A percentile compares a stretch with the other conserved stretches of the same genome.
These are phyloP conservation scores for Agriotes lineatus DNA, from an alignment of 2,888 invertebrate species.

Conservation along the genomic window DNA sequence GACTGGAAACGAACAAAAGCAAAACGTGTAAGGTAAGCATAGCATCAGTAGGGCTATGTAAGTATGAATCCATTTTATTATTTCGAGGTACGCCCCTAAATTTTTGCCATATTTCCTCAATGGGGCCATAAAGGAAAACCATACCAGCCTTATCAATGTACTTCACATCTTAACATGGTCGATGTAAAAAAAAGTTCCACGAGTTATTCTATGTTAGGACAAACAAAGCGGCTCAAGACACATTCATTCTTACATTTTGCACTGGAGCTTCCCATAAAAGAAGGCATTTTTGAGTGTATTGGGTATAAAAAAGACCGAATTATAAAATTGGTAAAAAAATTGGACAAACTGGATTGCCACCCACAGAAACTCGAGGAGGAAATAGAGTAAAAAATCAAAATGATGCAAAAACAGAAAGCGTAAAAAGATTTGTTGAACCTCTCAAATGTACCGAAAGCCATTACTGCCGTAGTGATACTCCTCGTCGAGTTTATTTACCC, in stretches of 20 bases:
- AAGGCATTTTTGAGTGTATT: too few relatives aligned
- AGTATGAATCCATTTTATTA: not conserved
- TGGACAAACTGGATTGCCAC: too few relatives aligned
- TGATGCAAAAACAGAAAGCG: not conserved
- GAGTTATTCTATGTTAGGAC: not conserved
- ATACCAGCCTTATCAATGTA: slow-evolving; percentile 4
- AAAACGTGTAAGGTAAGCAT: not conserved
- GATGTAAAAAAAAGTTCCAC: not conserved
- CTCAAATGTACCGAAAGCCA: slow-evolving; percentile 17
- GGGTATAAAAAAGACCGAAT: too few relatives aligned
- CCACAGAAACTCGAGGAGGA: too few relatives aligned
- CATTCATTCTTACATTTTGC: not conserved
- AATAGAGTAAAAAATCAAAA: slow-evolving; percentile 4
- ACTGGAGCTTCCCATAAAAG: not conserved
- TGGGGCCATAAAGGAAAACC: slow-evolving; percentile 9
- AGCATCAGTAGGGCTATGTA: not conserved
- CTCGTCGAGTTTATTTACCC: not conserved
- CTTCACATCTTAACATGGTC: not conserved
- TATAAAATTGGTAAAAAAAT: too few relatives aligned
- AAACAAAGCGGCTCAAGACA: not conserved
- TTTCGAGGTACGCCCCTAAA: not conserved
- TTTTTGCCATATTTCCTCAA: not conserved
- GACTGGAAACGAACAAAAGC: not conserved
- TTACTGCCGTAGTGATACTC: slow-evolving; percentile 21
- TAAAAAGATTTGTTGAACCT: slow-evolving; percentile 14